Conservation (phyloP, 53 echinoderm and acorn worm genomes). For the Temnopleurus reevesii region DNA sequence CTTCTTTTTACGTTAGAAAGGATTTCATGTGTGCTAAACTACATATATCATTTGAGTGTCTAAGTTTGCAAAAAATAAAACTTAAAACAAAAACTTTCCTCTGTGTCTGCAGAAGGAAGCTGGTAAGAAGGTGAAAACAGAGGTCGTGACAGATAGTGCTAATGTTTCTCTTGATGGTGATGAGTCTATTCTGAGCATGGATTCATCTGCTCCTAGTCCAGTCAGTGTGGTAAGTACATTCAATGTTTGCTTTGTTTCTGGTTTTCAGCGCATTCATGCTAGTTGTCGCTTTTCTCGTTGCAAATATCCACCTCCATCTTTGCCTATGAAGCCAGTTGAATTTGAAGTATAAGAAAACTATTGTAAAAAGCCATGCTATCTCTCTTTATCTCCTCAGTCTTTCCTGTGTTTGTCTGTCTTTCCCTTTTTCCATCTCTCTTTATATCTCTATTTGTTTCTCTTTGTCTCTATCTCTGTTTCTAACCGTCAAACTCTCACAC, state of each 20-base stretch:
- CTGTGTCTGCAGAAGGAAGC: constrained; percentile 53
- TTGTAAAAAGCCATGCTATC: background rate
- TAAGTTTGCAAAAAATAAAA: background rate
- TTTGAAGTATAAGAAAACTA: no score
- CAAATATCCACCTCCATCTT: no score
- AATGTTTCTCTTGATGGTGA: constrained; percentile 77
- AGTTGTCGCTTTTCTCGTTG: no score
- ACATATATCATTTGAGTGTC: no score
- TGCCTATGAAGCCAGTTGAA: no score
- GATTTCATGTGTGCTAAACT: no score
- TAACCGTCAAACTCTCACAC: background rate
- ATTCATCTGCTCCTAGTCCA: constrained; percentile 91
- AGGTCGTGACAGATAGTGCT: constrained; percentile 60
- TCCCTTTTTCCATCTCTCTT: background rate
- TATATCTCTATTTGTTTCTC: background rate
- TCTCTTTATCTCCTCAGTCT: background rate
- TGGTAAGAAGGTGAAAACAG: constrained; percentile 77
- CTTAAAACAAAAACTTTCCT: background rate
- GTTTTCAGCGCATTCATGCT: no score
- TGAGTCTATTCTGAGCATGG: constrained; percentile 75
- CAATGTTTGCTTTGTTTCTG: no score
- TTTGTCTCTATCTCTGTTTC: background rate
- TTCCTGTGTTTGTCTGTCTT: background rate
- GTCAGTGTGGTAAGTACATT: constrained; percentile 91
- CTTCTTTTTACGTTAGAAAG: no score